Conservation (phyloP, 2,797 vertebrate genomes). For the Hypotaenidia philippensis region DNA sequence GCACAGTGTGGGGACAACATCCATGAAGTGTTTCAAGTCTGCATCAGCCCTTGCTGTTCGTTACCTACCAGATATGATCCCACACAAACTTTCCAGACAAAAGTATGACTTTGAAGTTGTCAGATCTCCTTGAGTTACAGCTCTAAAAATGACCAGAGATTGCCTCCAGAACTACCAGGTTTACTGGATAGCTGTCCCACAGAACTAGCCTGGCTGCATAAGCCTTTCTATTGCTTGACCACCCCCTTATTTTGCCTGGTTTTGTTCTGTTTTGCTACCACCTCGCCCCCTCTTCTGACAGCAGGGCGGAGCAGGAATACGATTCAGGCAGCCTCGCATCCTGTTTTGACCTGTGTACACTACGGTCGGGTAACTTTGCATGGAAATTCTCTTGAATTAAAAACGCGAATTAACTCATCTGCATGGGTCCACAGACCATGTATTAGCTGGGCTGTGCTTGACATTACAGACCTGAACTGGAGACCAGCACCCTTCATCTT, state of each 20-base stretch:
- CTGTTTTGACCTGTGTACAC: neutral
- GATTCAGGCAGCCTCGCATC: rapidly evolving
- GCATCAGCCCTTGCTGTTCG: neutral
- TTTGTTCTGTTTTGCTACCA: neutral
- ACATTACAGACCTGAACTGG: neutral
- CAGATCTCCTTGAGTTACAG: neutral
- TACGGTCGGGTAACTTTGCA: neutral
- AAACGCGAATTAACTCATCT: neutral
- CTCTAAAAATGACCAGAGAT: neutral
- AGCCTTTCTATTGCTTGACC: neutral
- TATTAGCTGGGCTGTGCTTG: neutral
- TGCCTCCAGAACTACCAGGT: neutral
- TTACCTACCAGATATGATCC: rapidly evolving
- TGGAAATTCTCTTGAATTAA: neutral
- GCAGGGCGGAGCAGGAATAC: neutral
- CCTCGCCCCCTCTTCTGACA: neutral
- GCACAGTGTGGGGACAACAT: neutral
- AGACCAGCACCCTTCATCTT: neutral
- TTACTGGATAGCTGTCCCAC: neutral
- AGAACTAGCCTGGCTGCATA: neutral
- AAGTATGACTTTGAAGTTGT: neutral
- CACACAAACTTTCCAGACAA: neutral
- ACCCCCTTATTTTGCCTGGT: neutral
- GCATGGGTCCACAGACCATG: rapidly evolving
- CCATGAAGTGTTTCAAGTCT: neutral